Evolutionary conservation across 1,140 invertebrate species (phyloP).

Genomic region (Zaprionus africanus): DNA sequence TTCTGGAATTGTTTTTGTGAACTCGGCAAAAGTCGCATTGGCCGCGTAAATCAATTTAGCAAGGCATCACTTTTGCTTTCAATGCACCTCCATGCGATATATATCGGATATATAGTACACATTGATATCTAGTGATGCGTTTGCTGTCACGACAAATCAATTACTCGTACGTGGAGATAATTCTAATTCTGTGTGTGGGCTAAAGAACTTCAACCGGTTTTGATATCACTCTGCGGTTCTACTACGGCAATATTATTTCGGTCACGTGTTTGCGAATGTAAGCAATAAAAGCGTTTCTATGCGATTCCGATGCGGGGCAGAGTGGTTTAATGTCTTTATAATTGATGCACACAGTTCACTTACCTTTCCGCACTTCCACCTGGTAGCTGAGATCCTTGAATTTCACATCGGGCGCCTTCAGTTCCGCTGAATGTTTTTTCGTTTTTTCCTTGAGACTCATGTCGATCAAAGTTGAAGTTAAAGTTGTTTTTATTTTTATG

Average conservation of each 20-base stretch:
- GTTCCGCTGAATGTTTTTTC: background rate
- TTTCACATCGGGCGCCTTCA: constrained; percentile 13
- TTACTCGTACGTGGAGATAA: constrained; percentile 45
- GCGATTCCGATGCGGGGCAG: background rate
- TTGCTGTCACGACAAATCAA: constrained; percentile 25
- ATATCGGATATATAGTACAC: background rate
- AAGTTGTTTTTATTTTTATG: constrained; percentile 2
- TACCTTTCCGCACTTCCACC: constrained; percentile 49
- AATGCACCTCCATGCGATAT: background rate
- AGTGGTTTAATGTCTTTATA: constrained; percentile 11
- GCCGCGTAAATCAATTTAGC: constrained; percentile 1
- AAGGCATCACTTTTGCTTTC: constrained; percentile 40
- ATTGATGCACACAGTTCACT: constrained; percentile 26
- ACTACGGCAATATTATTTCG: constrained; percentile 8
- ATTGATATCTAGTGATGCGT: background rate
- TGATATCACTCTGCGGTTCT: constrained; percentile 5
- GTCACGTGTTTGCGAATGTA: constrained; percentile 22
- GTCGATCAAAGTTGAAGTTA: background rate
- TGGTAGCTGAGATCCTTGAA: constrained; percentile 47
- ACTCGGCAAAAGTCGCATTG: background rate
- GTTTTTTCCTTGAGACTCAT: constrained; percentile 22
- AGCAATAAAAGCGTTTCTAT: constrained; percentile 8
- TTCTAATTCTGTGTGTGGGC: constrained; percentile 24
- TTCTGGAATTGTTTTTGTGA: background rate
- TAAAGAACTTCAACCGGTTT: constrained; percentile 13